Evolutionary conservation across 2,888 invertebrate genomes (phyloP).

Genomic region (Polyommatus iphigenia): DNA sequence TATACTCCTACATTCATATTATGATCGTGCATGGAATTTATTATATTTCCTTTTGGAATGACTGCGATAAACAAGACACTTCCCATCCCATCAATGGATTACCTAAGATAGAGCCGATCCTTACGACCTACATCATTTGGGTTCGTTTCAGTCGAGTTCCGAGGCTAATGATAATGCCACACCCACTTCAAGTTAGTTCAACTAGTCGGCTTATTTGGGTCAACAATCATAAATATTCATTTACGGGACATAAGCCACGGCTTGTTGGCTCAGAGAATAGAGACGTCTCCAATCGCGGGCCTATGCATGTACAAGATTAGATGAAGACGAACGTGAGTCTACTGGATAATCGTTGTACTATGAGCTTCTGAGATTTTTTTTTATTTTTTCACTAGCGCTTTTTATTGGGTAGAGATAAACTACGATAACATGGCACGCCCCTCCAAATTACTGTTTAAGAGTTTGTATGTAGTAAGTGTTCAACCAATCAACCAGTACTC

Average conservation of each 20-base stretch:
- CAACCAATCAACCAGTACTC: too few relatives aligned
- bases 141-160: neutral
- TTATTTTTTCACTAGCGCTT: neutral
- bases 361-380: neutral
- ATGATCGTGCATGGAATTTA: neutral
- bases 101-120: neutral
- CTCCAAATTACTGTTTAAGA: too few relatives aligned
- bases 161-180: slow-evolving; percentile 17
- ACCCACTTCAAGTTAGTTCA: slow-evolving; percentile 30
- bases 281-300: neutral
- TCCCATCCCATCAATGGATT: neutral
- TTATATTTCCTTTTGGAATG: too few relatives aligned
- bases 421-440: too few relatives aligned
- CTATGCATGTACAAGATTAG: neutral
- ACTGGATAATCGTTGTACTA: neutral
- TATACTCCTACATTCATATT: neutral
- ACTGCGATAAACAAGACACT: neutral
- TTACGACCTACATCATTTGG: slow-evolving; percentile 5
- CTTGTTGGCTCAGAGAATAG: neutral
- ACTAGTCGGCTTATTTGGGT: slow-evolving; percentile 34
- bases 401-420: too few relatives aligned
- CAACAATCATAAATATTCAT: slow-evolving; percentile 35
- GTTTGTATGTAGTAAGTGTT: too few relatives aligned
- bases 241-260: slow-evolving; percentile 12
- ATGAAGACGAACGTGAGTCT: neutral